Evolutionary conservation across 2,888 invertebrate genomes (phyloP).

Genomic region (Drosophila merina): DNA sequence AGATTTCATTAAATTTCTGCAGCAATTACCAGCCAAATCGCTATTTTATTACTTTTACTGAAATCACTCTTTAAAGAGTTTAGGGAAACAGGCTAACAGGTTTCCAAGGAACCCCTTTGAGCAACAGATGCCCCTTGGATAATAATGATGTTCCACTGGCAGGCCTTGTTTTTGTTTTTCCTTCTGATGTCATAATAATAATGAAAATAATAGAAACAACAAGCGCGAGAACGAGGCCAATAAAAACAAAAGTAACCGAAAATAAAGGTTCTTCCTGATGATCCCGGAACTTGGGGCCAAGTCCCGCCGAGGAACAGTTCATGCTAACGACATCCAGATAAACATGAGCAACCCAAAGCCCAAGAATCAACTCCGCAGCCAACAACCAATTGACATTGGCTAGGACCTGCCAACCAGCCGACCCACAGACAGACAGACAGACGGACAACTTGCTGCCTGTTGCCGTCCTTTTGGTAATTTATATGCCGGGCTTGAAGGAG

Average conservation of each 20-base stretch:
- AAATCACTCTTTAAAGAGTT: conserved; percentile 56
- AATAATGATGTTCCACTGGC: conserved; percentile 20
- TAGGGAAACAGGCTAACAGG: conserved; percentile 14
- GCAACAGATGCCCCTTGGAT: conserved; percentile 61
- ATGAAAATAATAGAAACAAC: conserved; percentile 21
- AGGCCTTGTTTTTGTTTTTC: background rate
- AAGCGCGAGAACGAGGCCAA: conserved; percentile 52
- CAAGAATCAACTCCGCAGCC: conserved; percentile 16
- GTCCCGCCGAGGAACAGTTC: conserved; percentile 47
- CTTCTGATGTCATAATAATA: conserved; percentile 62
- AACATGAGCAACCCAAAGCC: conserved; percentile 42
- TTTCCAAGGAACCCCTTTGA: conserved; percentile 44
- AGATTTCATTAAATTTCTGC: conserved; percentile 33
- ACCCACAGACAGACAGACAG: background rate
- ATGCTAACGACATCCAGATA: conserved; percentile 68
- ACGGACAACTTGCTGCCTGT: conserved; percentile 43
- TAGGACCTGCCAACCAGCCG: conserved; percentile 53
- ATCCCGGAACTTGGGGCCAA: conserved; percentile 24
- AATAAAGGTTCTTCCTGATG: conserved; percentile 53
- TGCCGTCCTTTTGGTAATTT: conserved; percentile 58
- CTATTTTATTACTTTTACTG: conserved; percentile 44
- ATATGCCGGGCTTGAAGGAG: conserved; percentile 48
- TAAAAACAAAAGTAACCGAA: conserved; percentile 62
- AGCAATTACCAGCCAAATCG: conserved; percentile 45
- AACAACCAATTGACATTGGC: conserved; percentile 65